Conservation (phyloP, 2,113 vertebrate genomes). For the Poeciliopsis turrubarensis region DNA sequence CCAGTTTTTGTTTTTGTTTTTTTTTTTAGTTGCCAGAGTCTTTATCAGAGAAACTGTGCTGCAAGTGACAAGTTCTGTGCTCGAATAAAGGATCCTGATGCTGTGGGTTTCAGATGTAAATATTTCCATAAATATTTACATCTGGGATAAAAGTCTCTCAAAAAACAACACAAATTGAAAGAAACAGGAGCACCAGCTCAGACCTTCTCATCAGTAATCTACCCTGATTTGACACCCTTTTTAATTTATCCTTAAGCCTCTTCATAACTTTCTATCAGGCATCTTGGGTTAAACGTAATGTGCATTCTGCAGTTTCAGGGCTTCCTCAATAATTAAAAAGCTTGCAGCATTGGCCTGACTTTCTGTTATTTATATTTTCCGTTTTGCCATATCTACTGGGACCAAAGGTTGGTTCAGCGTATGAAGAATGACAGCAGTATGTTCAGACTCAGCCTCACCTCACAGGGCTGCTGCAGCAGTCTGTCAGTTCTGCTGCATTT, state of each 20-base stretch:
- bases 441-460: constrained; percentile 13
- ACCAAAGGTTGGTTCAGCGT: constrained; percentile 8
- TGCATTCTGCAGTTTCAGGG: constrained; percentile 23
- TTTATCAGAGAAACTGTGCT: constrained; percentile 24
- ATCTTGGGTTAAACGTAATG: constrained; percentile 29
- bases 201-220: constrained; percentile 8
- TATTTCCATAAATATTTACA: neutral
- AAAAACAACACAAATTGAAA: neutral
- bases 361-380: constrained; percentile 31
- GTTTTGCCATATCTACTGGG: neutral
- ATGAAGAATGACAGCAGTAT: constrained; percentile 10
- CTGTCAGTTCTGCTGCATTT: constrained; percentile 33
- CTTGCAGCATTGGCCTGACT: constrained; percentile 35
- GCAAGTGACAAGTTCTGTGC: constrained; percentile 38
- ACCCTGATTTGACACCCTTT: constrained; percentile 19
- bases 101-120: constrained; percentile 22
- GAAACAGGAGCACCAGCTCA: neutral
- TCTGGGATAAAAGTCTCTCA: neutral
- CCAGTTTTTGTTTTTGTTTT: constrained; percentile 7
- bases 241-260: constrained; percentile 24
- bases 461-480: constrained; percentile 10
- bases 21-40: neutral
- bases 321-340: constrained; percentile 65
- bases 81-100: constrained; percentile 36
- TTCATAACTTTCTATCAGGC: constrained; percentile 35